Base-by-base conservation (phyloP, 2,888 invertebrate species). In the Cantharis rufa region DNA sequence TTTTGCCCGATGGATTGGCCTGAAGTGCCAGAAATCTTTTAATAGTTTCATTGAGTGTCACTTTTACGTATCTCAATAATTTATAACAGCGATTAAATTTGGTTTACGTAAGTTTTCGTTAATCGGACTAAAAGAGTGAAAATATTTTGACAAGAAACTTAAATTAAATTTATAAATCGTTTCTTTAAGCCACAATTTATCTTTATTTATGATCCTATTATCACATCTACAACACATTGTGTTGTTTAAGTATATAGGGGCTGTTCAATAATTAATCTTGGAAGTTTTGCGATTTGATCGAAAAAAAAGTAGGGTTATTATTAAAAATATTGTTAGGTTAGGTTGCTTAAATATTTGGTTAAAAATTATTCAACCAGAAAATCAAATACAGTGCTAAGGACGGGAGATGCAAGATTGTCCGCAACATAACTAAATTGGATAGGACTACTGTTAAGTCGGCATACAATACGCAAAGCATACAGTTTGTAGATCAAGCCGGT, bases 361-460 rank as follows among this genome's bases (percentile, higher is more conserved):
- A n/a, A n/a, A 48, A n/a, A 7, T 48, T n/a, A n/a, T 48, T 48
- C 1, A 48, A n/a, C 7, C n/a, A 48, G n/a, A 48, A 48, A 48
- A 48, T 48, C 7, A n/a, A n/a, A 13, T 9, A 7, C 7, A n/a
- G n/a, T 48, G 32, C n/a, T 11, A 48, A 48, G 48, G 9, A 48
- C 5, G 48, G n/a, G n/a, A 32, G n/a, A 32, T n/a, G 10, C 7
- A 66, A 66, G 24, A 66, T 66, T 66, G 64, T 79, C 79, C 80
- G 78, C 76, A 79, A 78, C 78, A 72, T 78, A 81, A 80, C 80
- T 78, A 80, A 79, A 77, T 76, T 78, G 78, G 76, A 81, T 79
- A 78, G 78, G 78, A 79, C 79, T 80, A 80, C 80, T 80, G 78
- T 79, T 48, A 80, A 81, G 80, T 80, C 81, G 80, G 76, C 78